Evolutionary conservation across 2,888 invertebrate species (phyloP), one percentile per base, ranked within the genome.

Genomic region (Pegoplata infirma): DNA sequence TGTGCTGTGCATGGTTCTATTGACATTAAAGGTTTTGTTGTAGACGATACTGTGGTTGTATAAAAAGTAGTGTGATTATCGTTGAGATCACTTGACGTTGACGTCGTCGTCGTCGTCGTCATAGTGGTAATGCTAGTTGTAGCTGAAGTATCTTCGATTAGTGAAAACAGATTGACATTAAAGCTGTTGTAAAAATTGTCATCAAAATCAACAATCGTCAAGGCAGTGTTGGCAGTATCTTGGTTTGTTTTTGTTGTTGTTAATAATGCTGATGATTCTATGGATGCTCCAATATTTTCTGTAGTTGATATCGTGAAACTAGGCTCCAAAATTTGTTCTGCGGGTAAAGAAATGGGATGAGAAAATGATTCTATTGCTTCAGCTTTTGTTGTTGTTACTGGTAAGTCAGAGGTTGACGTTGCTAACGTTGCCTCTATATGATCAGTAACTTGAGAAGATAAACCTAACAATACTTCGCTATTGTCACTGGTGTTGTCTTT

Each of bases 151-250:
- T 84, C 80, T 14, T 77, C 79, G 8, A 86, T 85, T 6, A 86
- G 64, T 2, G 82, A 81, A 6, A 80, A 81, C 17, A 87, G 75
- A 63, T 87, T 86, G 3, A 87, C 86, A 80, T 83, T 85, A 47
- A 84, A 87, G 51, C 86, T 87, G 75, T 84, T 85, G 58, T 87
- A 87, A 64, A 87, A 87, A 25, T 72, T 85, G 19, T 87, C 87
- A 75, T 87, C 87, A n/a, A 87, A 87, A 14, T 79, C 82, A 10
- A 82, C 61, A 23, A 32, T 61, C 3, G 46, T 63, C 74, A 51
- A 51, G 55, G 66, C 16, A 47, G 53, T 49, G 32, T 58, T 61
- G 53, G 68, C 47, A 73, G 80, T 53, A 58, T 47, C 58, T 64
- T 61, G 59, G 66, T 40, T 23, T 7, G 16, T 53, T 36, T 21